Evolutionary conservation across 2,113 vertebrate species (phyloP).

Genomic region (Elephantulus edwardii): DNA sequence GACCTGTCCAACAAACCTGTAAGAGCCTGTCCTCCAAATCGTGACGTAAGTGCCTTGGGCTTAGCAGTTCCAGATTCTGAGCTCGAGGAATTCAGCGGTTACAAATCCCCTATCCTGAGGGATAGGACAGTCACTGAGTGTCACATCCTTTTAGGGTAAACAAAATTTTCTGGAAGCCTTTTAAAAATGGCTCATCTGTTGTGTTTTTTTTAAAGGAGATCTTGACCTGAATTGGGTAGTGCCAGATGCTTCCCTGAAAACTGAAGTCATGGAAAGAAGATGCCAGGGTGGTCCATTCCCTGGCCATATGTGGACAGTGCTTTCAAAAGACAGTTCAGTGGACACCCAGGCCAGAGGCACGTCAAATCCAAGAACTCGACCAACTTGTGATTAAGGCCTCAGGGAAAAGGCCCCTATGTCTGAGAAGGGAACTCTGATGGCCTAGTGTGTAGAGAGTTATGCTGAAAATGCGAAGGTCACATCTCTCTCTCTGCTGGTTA

Average conservation of each 20-base stretch:
- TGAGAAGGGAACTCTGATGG: neutral
- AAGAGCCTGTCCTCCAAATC: neutral
- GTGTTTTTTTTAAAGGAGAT: neutral
- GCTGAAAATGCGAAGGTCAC: too few species aligned
- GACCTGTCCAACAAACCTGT: neutral
- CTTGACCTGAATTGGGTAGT: neutral
- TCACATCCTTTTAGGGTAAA: conserved; percentile 43
- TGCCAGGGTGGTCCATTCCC: neutral
- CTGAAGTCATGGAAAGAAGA: neutral
- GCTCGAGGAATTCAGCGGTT: conserved; percentile 47
- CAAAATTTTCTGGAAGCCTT: neutral
- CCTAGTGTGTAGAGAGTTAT: too few species aligned
- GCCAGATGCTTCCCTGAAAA: neutral
- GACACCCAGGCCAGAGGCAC: neutral
- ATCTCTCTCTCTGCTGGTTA: too few species aligned
- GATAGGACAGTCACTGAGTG: neutral
- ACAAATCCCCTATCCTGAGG: conserved; percentile 27
- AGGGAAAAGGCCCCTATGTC: neutral
- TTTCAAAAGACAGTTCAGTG: neutral
- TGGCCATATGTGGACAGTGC: neutral
- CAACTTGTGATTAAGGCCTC: neutral
- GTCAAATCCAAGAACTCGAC: neutral
- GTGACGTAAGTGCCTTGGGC: neutral
- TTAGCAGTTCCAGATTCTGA: conserved; percentile 28
- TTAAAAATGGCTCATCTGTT: neutral